phyloP scores from a whole-genome alignment of 2,797 vertebrate species.

The Myoxocephalus aenaeus region DNA sequence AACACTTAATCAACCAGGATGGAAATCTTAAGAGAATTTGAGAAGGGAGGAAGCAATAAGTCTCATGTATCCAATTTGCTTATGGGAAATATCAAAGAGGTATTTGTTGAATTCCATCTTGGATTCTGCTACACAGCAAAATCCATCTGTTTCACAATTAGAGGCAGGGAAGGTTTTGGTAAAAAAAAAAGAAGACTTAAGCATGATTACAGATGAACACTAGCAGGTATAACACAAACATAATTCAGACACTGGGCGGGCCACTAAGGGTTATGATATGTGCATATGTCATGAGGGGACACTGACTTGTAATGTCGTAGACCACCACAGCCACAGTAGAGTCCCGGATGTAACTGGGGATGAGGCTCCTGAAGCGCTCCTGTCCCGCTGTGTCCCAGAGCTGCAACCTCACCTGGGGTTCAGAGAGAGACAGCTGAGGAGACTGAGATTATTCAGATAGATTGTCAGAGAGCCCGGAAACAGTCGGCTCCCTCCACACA shows the following conservation, averaged over 20 bases:
- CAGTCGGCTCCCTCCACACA: conserved; percentile 54
- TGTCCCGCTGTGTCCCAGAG: conserved; percentile 95
- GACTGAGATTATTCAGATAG: conserved; percentile 70
- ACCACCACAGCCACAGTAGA: conserved; percentile 95
- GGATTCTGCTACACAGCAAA: no score
- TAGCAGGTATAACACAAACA: background rate
- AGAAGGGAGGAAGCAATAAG: background rate
- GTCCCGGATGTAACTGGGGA: conserved; percentile 94
- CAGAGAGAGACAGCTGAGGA: conserved; percentile 74
- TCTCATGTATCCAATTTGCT: background rate
- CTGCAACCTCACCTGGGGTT: conserved; percentile 91
- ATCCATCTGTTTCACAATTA: no score
- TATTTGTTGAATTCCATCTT: background rate
- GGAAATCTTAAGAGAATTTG: background rate
- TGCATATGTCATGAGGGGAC: background rate
- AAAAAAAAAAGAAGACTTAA: background rate
- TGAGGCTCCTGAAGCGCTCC: conserved; percentile 93
- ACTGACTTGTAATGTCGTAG: conserved; percentile 94
- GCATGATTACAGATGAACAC: background rate
- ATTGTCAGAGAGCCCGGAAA: conserved; percentile 65
- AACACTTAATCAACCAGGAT: background rate
- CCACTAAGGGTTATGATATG: background rate
- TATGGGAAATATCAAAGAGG: background rate
- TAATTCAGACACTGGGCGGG: no score
- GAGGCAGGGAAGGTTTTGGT: background rate